phyloP scores from a whole-genome alignment of 2,797 vertebrate genomes.

The Loriculus beryllinus region DNA sequence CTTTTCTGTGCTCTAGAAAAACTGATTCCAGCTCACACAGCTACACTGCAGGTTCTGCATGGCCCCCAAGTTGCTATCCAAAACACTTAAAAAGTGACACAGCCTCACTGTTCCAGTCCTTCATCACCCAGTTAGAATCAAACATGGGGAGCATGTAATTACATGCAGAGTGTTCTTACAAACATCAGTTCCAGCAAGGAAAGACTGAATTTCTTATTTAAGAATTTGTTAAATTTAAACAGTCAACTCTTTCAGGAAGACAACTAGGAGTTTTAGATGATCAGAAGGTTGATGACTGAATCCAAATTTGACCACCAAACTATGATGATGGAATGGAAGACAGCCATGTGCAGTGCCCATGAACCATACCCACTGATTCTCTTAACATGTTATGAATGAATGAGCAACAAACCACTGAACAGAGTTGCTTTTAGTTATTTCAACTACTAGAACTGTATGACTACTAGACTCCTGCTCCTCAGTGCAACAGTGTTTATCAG shows the following conservation, averaged over 20 bases:
- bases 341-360: no score
- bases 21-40: background rate
- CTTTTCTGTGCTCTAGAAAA: background rate
- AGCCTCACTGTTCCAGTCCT: background rate
- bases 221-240: background rate
- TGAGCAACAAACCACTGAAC: background rate
- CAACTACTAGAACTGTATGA: background rate
- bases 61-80: background rate
- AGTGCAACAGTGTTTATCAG: background rate
- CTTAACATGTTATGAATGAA: background rate
- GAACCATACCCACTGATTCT: background rate
- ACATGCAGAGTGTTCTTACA: background rate
- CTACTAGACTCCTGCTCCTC: background rate
- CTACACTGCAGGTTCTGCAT: background rate
- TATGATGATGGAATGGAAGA: background rate
- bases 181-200: background rate
- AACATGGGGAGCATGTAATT: no score
- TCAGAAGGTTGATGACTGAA: background rate
- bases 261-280: background rate
- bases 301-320: background rate
- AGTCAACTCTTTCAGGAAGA: background rate
- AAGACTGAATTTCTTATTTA: background rate
- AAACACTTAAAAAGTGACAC: background rate
- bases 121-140: background rate
- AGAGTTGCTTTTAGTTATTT: background rate